Evolutionary conservation across 53 echinoderm and acorn worm species (phyloP).

Genomic region (Echinarachnius parma): DNA sequence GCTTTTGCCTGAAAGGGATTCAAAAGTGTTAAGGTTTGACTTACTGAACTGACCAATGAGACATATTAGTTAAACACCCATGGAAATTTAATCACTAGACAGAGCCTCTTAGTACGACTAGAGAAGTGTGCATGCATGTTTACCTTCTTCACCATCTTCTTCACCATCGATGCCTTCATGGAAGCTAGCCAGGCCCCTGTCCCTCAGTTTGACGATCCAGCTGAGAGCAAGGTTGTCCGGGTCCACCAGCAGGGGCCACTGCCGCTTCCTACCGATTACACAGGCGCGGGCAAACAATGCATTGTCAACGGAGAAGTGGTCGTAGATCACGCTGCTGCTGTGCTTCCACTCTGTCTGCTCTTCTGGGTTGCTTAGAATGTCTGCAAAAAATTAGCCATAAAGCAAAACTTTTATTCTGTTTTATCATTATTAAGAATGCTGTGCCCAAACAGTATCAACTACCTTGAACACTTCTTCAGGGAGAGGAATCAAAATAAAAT

Average conservation of each 20-base stretch:
- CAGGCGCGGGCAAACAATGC: conserved; percentile 81
- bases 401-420: too few species aligned
- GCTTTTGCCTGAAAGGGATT: too few species aligned
- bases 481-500: too few species aligned
- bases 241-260: conserved; percentile 92
- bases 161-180: conserved; percentile 51
- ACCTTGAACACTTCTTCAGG: too few species aligned
- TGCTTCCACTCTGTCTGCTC: conserved; percentile 73
- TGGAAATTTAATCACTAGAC: too few species aligned
- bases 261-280: conserved; percentile 66
- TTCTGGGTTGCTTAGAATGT: conserved; percentile 65
- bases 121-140: not conserved
- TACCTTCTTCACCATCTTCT: conserved; percentile 5
- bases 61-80: too few species aligned
- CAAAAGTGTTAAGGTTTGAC: too few species aligned
- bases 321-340: conserved; percentile 45
- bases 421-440: too few species aligned
- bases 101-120: too few species aligned
- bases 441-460: too few species aligned
- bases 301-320: conserved; percentile 62
- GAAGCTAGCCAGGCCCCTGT: conserved; percentile 68
- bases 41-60: too few species aligned
- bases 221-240: conserved; percentile 84
- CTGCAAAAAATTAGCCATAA: too few species aligned
- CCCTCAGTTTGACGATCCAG: conserved; percentile 82